Percentiles rank a stretch among this genome's conserved stretches.
Evolutionary conservation across 2,888 invertebrate species (phyloP).

Genomic region (Thereva nobilitata): DNA sequence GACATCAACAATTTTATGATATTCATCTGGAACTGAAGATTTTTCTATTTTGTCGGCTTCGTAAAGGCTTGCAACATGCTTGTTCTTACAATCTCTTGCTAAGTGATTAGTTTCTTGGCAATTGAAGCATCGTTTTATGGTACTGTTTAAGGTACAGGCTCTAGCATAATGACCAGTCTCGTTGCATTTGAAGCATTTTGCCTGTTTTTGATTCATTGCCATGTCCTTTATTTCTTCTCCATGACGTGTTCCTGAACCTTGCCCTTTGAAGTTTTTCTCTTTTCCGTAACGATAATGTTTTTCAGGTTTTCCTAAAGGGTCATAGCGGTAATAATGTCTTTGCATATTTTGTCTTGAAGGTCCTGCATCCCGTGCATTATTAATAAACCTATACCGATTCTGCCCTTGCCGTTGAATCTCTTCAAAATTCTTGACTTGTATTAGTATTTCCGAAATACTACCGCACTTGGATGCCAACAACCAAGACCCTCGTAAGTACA

Average conservation of each 20-base stretch:
- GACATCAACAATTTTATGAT: background rate
- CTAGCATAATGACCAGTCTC: slow-evolving; percentile 3
- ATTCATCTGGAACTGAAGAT: background rate
- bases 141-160: background rate
- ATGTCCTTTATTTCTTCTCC: background rate
- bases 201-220: background rate
- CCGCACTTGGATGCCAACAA: background rate
- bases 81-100: slow-evolving; percentile 3
- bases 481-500: too few relatives aligned
- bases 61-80: slow-evolving; percentile 1
- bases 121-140: slow-evolving; percentile 1
- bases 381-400: background rate
- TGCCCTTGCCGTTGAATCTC: background rate
- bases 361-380: too few relatives aligned
- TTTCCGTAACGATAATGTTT: too few relatives aligned
- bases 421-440: slow-evolving; percentile 30
- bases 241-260: background rate
- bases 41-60: too few relatives aligned
- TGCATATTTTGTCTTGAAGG: too few relatives aligned
- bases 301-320: background rate
- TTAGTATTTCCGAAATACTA: background rate
- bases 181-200: slow-evolving; percentile 7
- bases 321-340: too few relatives aligned
- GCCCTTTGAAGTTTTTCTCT: too few relatives aligned
- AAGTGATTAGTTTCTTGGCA: slow-evolving; percentile 2